Evolutionary conservation across 2,113 vertebrate genomes (phyloP).

Genomic region (Etheostoma cragini): DNA sequence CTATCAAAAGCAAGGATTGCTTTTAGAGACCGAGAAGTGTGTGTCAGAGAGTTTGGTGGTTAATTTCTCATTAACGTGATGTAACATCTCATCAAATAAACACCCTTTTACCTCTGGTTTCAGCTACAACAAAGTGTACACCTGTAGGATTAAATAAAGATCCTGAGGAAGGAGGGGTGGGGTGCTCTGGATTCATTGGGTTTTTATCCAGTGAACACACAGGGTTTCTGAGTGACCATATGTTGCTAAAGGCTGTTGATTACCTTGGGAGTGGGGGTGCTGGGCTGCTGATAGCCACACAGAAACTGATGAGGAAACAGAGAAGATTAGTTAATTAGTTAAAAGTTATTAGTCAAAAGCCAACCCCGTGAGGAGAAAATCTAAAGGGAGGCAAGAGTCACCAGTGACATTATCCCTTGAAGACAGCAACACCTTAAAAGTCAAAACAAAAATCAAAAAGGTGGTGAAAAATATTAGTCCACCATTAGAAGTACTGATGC

Average conservation of each 20-base stretch:
- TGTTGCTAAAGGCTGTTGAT: conserved; percentile 47
- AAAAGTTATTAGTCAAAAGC: conserved; percentile 45
- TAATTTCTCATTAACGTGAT: neutral
- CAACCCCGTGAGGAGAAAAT: conserved; percentile 23
- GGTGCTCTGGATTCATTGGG: neutral
- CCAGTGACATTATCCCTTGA: conserved; percentile 9
- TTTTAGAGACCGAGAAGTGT: neutral
- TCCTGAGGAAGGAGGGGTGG: neutral
- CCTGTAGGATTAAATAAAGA: conserved; percentile 28
- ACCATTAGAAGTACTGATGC: neutral
- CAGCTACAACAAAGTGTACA: conserved; percentile 31
- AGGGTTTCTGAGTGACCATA: conserved; percentile 19
- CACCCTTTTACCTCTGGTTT: neutral
- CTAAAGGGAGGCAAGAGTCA: conserved; percentile 39
- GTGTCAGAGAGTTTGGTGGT: conserved; percentile 31
- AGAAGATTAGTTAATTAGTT: conserved; percentile 32
- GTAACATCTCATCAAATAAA: conserved; percentile 1
- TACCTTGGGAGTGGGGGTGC: conserved; percentile 81
- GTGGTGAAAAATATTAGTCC: conserved; percentile 1
- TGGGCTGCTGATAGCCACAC: conserved; percentile 84
- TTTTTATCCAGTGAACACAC: conserved; percentile 8
- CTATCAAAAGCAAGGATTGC: neutral
- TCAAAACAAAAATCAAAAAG: neutral
- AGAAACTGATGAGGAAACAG: conserved; percentile 81
- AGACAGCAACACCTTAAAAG: conserved; percentile 13